phyloP scores from a whole-genome alignment of 2,797 vertebrate genomes.

The Cyclura pinguis region DNA sequence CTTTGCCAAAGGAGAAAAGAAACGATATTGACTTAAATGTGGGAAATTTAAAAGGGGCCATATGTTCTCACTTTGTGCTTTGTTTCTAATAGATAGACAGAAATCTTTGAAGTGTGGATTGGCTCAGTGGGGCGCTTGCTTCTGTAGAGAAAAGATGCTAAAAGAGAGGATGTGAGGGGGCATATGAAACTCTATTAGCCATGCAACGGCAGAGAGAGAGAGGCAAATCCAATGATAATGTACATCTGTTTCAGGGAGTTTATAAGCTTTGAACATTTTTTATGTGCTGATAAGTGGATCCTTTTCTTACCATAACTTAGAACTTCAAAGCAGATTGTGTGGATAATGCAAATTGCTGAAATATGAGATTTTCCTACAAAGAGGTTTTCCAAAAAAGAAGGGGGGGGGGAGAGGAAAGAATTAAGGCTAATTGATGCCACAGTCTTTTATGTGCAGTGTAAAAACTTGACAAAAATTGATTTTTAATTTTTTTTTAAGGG shows the following conservation, averaged over 20 bases:
- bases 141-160: conserved; percentile 92
- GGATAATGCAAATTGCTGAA: conserved; percentile 99
- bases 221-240: conserved; percentile 98
- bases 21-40: conserved; percentile 90
- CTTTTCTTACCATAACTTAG: conserved; percentile 96
- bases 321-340: conserved; percentile 99
- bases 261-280: conserved; percentile 99
- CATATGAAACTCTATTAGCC: conserved; percentile 91
- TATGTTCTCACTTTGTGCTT: conserved; percentile 91
- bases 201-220: conserved; percentile 89
- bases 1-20: conserved; percentile 83
- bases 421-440: conserved; percentile 94
- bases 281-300: conserved; percentile 96
- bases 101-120: conserved; percentile 96
- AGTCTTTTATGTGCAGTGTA: conserved; percentile 90
- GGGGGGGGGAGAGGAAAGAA: conserved; percentile 74
- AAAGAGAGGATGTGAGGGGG: conserved; percentile 88
- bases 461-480: conserved; percentile 85
- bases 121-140: conserved; percentile 93
- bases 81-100: conserved; percentile 93
- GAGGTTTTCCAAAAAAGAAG: conserved; percentile 87
- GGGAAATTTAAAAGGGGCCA: conserved; percentile 91
- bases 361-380: conserved; percentile 89
- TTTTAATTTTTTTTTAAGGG: conserved; percentile 76
- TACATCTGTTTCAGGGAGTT: conserved; percentile 99